A percentile compares a stretch with the other conserved stretches of the same genome.
Evolutionary conservation across 2,113 vertebrate genomes (phyloP).

Genomic region (Arothron firmamentum): DNA sequence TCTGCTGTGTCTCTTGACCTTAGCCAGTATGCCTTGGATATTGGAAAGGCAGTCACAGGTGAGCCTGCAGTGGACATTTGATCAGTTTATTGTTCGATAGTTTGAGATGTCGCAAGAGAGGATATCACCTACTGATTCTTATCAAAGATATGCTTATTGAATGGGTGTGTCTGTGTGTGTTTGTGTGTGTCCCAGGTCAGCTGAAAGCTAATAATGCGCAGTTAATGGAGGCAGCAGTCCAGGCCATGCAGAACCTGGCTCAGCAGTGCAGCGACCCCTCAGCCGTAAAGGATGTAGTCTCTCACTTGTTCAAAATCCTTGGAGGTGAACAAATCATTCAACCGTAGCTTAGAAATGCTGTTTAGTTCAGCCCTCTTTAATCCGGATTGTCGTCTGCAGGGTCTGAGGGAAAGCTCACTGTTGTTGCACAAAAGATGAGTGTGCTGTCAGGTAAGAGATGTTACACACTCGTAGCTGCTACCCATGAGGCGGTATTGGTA

Average conservation of each 20-base stretch:
- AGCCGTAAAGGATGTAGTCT: conserved; percentile 81
- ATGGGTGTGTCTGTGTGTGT: conserved; percentile 1
- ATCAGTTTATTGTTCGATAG: not conserved
- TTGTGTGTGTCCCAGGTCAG: conserved; percentile 78
- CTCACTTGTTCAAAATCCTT: conserved; percentile 89
- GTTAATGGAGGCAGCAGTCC: conserved; percentile 89
- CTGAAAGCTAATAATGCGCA: conserved; percentile 91
- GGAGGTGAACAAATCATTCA: conserved; percentile 76
- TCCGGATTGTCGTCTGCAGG: conserved; percentile 68
- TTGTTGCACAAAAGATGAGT: conserved; percentile 92
- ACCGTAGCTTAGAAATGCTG: not conserved
- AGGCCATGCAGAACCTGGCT: conserved; percentile 87
- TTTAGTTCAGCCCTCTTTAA: conserved; percentile 1
- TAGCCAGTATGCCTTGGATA: conserved; percentile 92
- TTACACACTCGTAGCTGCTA: not conserved
- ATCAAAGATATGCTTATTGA: not conserved
- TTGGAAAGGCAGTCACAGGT: conserved; percentile 91
- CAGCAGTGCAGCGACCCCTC: conserved; percentile 89
- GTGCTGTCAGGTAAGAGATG: conserved; percentile 86
- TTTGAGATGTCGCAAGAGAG: too few species aligned
- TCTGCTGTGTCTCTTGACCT: conserved; percentile 91
- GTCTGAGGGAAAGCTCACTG: conserved; percentile 92
- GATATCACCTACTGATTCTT: too few species aligned
- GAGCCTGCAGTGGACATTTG: conserved; percentile 32
- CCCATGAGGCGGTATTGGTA: not conserved